phyloP scores from a whole-genome alignment of 2,888 invertebrate genomes.

The Perizoma flavofasciatum region DNA sequence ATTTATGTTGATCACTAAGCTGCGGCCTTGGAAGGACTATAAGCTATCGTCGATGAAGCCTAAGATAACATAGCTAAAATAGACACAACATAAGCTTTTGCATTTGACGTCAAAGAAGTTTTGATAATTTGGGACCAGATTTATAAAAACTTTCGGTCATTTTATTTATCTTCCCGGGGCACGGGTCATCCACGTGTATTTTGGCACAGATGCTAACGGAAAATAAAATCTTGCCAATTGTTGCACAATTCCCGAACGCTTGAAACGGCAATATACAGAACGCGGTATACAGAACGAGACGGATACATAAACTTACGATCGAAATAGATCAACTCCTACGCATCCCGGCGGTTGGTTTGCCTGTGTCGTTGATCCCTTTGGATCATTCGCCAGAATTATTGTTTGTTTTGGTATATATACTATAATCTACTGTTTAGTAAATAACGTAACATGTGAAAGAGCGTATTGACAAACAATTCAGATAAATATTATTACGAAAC shows the following conservation, averaged over 20 bases:
- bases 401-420: constrained; percentile 61
- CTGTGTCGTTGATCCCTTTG: constrained; percentile 78
- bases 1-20: constrained; percentile 43
- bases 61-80: constrained; percentile 35
- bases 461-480: constrained; percentile 10
- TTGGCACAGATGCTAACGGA: constrained; percentile 63
- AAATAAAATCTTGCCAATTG: constrained; percentile 74
- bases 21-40: constrained; percentile 50
- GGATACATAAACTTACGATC: constrained; percentile 59
- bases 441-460: constrained; percentile 23
- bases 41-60: constrained; percentile 31
- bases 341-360: constrained; percentile 56
- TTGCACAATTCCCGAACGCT: constrained; percentile 65
- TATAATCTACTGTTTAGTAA: constrained; percentile 23
- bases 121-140: constrained; percentile 18
- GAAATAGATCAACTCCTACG: constrained; percentile 80
- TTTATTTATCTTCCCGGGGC: constrained; percentile 44
- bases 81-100: constrained; percentile 21
- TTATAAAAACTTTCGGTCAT: constrained; percentile 23
- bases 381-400: constrained; percentile 52
- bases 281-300: constrained; percentile 47
- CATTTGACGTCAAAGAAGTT: constrained; percentile 24
- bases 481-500: constrained; percentile 2
- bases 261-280: constrained; percentile 48
- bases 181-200: constrained; percentile 71